These are phyloP conservation scores for Thamnaconus septentrionalis DNA, from an alignment of 2,113 vertebrate genomes.

Conservation along the genomic window DNA sequence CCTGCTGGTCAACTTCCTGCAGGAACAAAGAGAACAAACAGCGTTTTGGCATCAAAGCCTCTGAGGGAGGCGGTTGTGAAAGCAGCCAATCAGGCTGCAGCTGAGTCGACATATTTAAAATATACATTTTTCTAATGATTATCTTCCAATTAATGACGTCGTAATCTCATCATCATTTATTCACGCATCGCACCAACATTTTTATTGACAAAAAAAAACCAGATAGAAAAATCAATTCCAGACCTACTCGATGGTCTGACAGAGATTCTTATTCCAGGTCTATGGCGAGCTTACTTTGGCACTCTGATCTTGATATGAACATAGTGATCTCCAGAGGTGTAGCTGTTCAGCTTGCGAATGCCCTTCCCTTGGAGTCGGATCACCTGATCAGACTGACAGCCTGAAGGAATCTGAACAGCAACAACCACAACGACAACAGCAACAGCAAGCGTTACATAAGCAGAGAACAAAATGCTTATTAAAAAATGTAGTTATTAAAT, in stretches of 20 bases:
- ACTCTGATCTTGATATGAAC: conserved; percentile 91
- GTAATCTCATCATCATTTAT: too few relatives aligned
- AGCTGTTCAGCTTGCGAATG: conserved; percentile 88
- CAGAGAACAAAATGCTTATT: background rate
- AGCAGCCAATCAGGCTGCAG: too few relatives aligned
- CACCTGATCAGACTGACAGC: conserved; percentile 85
- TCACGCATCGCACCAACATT: too few relatives aligned
- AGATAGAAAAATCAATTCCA: background rate
- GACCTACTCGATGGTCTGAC: background rate
- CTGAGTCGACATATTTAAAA: too few relatives aligned
- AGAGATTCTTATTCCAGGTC: background rate
- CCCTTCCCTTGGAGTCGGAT: conserved; percentile 91
- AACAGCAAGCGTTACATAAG: background rate
- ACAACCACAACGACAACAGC: background rate
- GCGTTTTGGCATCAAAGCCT: background rate
- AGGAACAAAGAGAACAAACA: background rate
- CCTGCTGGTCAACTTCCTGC: conserved; percentile 83
- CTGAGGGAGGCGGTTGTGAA: too few relatives aligned
- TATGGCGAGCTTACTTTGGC: conserved; percentile 80
- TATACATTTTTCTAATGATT: too few relatives aligned
- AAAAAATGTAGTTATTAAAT: too few relatives aligned
- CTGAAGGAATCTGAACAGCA: conserved; percentile 82
- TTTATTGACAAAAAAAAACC: too few relatives aligned
- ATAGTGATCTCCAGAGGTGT: conserved; percentile 91
- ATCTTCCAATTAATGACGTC: too few relatives aligned